Percentiles rank a stretch among this genome's conserved stretches.
These are phyloP conservation scores for Lagopus leucura DNA, from an alignment of 2,113 vertebrate genomes.

Conservation along the genomic window DNA sequence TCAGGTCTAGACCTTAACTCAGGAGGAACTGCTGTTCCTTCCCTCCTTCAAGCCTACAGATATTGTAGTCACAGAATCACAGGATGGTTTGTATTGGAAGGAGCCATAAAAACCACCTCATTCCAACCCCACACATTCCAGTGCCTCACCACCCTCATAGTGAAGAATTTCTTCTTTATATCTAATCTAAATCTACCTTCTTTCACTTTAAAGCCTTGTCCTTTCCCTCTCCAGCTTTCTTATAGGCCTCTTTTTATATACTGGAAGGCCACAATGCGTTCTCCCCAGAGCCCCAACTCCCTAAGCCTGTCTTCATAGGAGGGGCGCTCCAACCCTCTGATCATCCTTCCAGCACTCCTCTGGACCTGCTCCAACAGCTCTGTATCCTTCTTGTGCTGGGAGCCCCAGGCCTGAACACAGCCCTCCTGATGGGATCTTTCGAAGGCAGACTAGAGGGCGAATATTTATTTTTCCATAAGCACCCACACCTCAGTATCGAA, in stretches of 20 bases:
- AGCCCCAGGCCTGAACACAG: not conserved
- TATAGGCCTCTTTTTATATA: not conserved
- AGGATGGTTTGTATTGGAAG: not conserved
- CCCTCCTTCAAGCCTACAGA: not conserved
- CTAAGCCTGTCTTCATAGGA: not conserved
- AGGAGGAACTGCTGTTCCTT: not conserved
- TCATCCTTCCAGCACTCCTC: not conserved
- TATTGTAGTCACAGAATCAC: not conserved
- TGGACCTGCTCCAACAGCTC: not conserved
- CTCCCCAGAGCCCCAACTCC: not conserved
- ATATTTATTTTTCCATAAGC: slow-evolving; percentile 35
- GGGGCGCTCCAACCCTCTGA: not conserved
- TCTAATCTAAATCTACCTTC: not conserved
- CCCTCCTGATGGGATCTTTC: not conserved
- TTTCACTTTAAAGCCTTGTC: not conserved
- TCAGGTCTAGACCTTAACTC: not conserved
- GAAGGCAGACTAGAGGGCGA: not conserved
- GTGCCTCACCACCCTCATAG: not conserved
- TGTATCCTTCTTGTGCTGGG: not conserved
- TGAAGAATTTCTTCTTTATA: not conserved
- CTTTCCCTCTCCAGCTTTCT: not conserved
- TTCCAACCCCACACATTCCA: not conserved
- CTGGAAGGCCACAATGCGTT: not conserved
- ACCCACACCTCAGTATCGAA: slow-evolving; percentile 4
- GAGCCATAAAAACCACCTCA: not conserved